Evolutionary conservation across 2,888 invertebrate genomes (phyloP), one percentile per base, ranked within the genome.

Genomic region (Aleiodes alternator): DNA sequence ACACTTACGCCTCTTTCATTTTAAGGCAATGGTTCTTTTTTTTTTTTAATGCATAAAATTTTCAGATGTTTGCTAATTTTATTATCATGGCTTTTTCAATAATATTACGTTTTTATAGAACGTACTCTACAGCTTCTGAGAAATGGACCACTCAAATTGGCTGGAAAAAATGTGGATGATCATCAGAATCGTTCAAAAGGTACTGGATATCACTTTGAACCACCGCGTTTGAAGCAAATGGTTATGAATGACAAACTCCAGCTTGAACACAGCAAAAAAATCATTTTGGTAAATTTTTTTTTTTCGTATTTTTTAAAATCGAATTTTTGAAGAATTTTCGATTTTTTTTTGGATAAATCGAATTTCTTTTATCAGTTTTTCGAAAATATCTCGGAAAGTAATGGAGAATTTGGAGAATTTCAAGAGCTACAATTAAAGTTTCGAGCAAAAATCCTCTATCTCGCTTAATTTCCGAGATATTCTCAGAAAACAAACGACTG

Each of bases 91-190:
- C 57, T 55, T 68, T 34, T 51, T 69, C 4, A 38, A 23, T 64
- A 16, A 66, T 55, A 29, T 34, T 56, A 11, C 61, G 51, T 73
- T 56, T 68, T 75, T 69, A 23, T 72, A 87, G 87, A 82, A 73
- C 83, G 71, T 78, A 87, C 87, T 12, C 75, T 87, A 72, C 81
- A 71, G 38, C 64, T 87, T 51, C 75, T 87, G 43, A 86, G 84
- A 73, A 79, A 82, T 57, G 87, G 87, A 14, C 81, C 72, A 16
- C 29, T 51, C 5, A 68, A 68, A 68, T 68, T 8, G 9, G 12
- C 23, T 50, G 68, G 31, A 7, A 75, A 75, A 56, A 14, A 51
- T 48, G 11, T 29, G 0, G 34, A 70, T 3, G 51, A 61, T 50
- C 16, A 8, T 34, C 29, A 64, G 43, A 64, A 57, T 31, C 56